Base-by-base conservation (phyloP, 2,888 invertebrate genomes). In the Gasteruption jaculator region DNA sequence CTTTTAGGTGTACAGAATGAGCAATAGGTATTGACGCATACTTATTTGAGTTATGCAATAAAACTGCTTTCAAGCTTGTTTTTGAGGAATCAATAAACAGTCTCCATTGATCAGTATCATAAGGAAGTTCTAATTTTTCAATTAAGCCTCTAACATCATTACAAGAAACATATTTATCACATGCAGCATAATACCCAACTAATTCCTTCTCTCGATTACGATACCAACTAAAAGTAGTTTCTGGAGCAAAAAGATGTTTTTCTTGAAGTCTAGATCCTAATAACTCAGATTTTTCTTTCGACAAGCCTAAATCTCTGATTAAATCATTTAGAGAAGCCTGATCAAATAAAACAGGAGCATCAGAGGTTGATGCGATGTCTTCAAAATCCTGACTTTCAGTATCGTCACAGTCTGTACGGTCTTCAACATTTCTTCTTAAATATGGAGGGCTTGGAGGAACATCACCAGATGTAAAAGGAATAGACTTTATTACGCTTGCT, bases 11-110 rank as follows among this genome's bases (percentile, higher is more conserved):
- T 8, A 44, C 38, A 11, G 46, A 43, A 27, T 48, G 48, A 18
- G 43, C 46, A 27, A 46, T 31, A 18, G 45, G 43, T 29, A 49
- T 40, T 15, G 38, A 25, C 20, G 42, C 47, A 7, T 45, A 42
- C 40, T 50, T 48, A 21, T 52, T 34, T 33, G 19, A 21, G 18
- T 27, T 34, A 35, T 25, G 34, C 20, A 41, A 27, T 19, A 40
- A 11, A 18, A 49, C 43, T 20, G 40, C 38, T 30, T 46, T 49
- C 32, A 43, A 42, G 24, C 45, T 48, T 12, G 29, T 31, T 38
- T 49, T 51, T 16, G 37, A 45, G 31, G 43, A 45, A 27, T 46
- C 47, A 15, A 51, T 51, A 15, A 51, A 49, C 18, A 48, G 30
- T 38, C 43, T 33, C 41, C 41, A 54, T n/a, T 54, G 37, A 27